A percentile compares a stretch with the other conserved stretches of the same genome.
Evolutionary conservation across 2,113 vertebrate genomes (phyloP).

Genomic region (Neolamprologus devosi): DNA sequence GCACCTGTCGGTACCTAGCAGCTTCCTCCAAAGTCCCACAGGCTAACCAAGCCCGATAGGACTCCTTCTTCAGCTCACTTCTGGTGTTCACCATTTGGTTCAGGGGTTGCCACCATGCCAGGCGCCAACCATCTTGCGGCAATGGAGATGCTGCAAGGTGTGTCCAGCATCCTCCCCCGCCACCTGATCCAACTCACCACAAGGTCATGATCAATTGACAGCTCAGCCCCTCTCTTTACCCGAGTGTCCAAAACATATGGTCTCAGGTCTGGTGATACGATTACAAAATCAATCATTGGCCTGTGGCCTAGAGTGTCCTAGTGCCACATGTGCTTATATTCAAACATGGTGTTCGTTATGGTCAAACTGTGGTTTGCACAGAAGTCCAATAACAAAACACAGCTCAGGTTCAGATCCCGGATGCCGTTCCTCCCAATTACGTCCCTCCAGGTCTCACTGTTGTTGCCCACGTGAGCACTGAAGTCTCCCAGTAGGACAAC

Average conservation of each 20-base stretch:
- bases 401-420: neutral
- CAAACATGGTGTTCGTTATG: neutral
- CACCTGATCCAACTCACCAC: no score
- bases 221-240: neutral
- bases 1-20: neutral
- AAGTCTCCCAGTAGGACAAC: neutral
- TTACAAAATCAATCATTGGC: neutral
- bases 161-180: no score
- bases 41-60: neutral
- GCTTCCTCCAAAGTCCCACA: neutral
- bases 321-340: neutral
- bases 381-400: neutral
- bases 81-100: neutral
- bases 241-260: neutral
- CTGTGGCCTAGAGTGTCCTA: neutral
- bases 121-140: neutral
- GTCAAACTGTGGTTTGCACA: neutral
- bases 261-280: neutral
- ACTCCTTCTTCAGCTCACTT: neutral
- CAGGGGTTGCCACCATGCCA: rapidly evolving
- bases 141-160: neutral
- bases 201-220: no score
- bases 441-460: neutral
- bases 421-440: rapidly evolving
- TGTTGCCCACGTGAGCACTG: neutral